phyloP scores from a whole-genome alignment of 2,797 vertebrate genomes.

The Sebastes flavidus region DNA sequence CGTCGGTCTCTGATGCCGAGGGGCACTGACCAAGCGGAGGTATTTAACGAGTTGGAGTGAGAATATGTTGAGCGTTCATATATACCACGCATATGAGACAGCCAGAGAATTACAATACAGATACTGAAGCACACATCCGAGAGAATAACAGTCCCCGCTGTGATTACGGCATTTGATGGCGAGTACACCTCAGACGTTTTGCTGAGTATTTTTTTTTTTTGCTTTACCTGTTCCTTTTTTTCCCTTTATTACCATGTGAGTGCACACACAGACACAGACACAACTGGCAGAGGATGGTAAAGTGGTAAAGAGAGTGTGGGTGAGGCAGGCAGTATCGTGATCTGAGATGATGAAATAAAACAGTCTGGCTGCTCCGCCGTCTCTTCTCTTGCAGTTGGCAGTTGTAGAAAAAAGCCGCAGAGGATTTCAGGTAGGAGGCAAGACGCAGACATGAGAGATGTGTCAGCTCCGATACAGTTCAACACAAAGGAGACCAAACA shows the following conservation, averaged over 20 bases:
- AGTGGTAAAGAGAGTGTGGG: constrained; percentile 44
- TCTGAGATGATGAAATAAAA: constrained; percentile 67
- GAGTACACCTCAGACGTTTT: constrained; percentile 43
- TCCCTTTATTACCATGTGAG: constrained; percentile 29
- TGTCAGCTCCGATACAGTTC: constrained; percentile 61
- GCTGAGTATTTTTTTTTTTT: constrained; percentile 43
- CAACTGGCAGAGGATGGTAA: constrained; percentile 40
- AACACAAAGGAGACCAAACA: constrained; percentile 63
- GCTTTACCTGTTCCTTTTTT: constrained; percentile 19
- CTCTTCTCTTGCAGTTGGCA: constrained; percentile 42
- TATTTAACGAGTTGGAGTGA: too few relatives aligned
- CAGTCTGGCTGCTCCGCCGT: constrained; percentile 28
- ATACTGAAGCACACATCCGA: constrained; percentile 3
- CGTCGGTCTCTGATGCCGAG: too few relatives aligned
- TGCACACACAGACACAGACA: constrained; percentile 7
- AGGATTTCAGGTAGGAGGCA: constrained; percentile 68
- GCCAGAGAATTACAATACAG: constrained; percentile 22
- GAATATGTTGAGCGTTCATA: too few relatives aligned
- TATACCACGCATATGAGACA: neutral
- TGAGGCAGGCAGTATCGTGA: constrained; percentile 52
- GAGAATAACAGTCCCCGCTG: constrained; percentile 33
- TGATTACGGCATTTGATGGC: constrained; percentile 40
- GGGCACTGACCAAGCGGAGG: too few relatives aligned
- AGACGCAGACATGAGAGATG: constrained; percentile 51
- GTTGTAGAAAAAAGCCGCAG: constrained; percentile 52